A percentile compares a stretch with the other conserved stretches of the same genome.
Evolutionary conservation across 2,888 invertebrate species (phyloP).

Genomic region (Tinea pellionella): DNA sequence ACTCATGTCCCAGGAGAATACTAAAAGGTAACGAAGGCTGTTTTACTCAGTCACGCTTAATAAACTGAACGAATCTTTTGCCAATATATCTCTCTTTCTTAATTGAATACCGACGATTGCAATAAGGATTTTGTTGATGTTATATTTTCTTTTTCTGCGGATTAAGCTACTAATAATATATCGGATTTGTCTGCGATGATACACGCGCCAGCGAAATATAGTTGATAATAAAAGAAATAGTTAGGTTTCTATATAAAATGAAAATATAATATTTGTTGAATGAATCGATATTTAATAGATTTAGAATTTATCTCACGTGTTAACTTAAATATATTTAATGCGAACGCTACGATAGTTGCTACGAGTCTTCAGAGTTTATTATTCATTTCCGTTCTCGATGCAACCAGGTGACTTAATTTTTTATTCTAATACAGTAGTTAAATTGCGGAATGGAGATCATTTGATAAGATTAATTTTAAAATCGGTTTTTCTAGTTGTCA

Average conservation of each 20-base stretch:
- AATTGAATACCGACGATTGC: background rate
- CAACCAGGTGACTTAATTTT: background rate
- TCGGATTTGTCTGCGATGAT: no score
- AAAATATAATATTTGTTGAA: no score
- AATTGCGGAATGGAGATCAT: background rate
- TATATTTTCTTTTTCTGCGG: background rate
- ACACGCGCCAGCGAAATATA: no score
- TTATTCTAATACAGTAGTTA: background rate
- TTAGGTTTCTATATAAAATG: no score
- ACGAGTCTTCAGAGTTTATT: background rate
- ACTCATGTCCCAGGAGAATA: background rate
- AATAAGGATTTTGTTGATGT: background rate
- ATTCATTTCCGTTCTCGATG: background rate
- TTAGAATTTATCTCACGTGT: no score
- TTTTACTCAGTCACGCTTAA: background rate
- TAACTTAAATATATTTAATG: background rate
- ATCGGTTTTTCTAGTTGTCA: conserved; percentile 5
- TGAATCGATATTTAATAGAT: no score
- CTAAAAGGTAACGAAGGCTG: conserved; percentile 1
- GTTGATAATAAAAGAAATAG: no score
- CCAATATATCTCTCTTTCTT: background rate
- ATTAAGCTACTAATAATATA: background rate
- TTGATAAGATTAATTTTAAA: background rate
- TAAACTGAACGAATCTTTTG: background rate
- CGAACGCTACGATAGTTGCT: background rate